Conservation (phyloP, 1,140 invertebrate genomes). For the Teleopsis dalmanni region DNA sequence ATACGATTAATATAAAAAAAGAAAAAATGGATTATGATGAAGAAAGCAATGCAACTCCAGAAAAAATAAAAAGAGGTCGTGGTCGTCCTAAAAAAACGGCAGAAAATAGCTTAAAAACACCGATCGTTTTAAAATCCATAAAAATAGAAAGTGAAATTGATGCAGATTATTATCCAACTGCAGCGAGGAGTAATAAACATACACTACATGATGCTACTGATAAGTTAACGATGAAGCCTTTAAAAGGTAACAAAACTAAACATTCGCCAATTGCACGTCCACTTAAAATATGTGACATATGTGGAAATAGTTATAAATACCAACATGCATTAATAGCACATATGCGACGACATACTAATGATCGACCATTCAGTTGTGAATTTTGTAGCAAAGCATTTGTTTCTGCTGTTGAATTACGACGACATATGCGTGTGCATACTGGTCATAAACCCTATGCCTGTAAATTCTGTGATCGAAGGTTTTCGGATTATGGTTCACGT, state of each 20-base stretch:
- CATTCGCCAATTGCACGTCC: conserved; percentile 7
- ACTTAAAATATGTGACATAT: conserved; percentile 39
- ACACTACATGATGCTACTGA: too few relatives aligned
- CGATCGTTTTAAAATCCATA: too few relatives aligned
- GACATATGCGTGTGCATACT: conserved; percentile 41
- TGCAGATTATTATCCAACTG: too few relatives aligned
- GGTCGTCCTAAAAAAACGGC: too few relatives aligned
- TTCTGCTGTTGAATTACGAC: conserved; percentile 38
- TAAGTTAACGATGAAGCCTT: too few relatives aligned
- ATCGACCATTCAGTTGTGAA: conserved; percentile 35
- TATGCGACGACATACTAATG: conserved; percentile 39
- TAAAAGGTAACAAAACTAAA: conserved; percentile 3
- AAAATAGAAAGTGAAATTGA: too few relatives aligned
- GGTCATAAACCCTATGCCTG: conserved; percentile 58
- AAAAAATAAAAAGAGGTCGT: too few relatives aligned
- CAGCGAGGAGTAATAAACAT: too few relatives aligned
- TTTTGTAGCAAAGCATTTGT: conserved; percentile 41
- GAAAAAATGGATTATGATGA: too few relatives aligned
- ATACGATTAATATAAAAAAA: too few relatives aligned
- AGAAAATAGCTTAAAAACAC: too few relatives aligned
- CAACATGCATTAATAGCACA: conserved; percentile 39
- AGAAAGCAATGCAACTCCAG: too few relatives aligned
- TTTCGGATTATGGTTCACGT: conserved; percentile 56
- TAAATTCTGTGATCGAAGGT: conserved; percentile 58
- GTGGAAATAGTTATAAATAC: conserved; percentile 41